A percentile compares a stretch with the other conserved stretches of the same genome.
These are phyloP conservation scores for Caretta caretta DNA, from an alignment of 2,113 vertebrate genomes.

Conservation along the genomic window DNA sequence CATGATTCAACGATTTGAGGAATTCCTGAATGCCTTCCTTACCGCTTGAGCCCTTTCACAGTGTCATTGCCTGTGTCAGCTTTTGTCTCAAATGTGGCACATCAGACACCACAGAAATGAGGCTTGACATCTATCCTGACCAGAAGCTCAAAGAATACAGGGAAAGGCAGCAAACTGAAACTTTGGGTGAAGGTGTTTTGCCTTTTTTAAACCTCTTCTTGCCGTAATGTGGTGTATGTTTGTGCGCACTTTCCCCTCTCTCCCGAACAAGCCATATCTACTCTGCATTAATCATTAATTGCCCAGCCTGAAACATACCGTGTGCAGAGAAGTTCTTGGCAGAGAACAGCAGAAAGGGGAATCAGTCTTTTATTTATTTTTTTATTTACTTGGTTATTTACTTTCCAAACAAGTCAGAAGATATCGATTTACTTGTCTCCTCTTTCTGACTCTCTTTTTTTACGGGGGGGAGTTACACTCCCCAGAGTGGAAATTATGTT, in stretches of 20 bases:
- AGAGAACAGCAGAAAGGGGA: neutral
- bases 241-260: neutral
- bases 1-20: neutral
- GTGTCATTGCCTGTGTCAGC: neutral
- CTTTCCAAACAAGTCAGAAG: neutral
- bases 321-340: neutral
- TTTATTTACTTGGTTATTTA: neutral
- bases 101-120: rapidly evolving
- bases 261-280: neutral
- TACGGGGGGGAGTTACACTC: neutral
- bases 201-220: neutral
- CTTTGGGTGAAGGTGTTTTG: rapidly evolving
- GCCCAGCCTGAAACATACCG: neutral
- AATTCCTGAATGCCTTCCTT: rapidly evolving
- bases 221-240: neutral
- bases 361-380: neutral
- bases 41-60: neutral
- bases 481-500: neutral
- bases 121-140: rapidly evolving
- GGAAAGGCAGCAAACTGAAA: neutral
- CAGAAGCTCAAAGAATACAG: neutral
- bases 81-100: neutral
- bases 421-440: slow-evolving; percentile 20
- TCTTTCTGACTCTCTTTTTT: slow-evolving; percentile 31
- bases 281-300: slow-evolving; percentile 55